A percentile compares a stretch with the other conserved stretches of the same genome.
These are phyloP conservation scores for Phalacrocorax pelagicus DNA, from an alignment of 2,113 vertebrate genomes.

Conservation along the genomic window DNA sequence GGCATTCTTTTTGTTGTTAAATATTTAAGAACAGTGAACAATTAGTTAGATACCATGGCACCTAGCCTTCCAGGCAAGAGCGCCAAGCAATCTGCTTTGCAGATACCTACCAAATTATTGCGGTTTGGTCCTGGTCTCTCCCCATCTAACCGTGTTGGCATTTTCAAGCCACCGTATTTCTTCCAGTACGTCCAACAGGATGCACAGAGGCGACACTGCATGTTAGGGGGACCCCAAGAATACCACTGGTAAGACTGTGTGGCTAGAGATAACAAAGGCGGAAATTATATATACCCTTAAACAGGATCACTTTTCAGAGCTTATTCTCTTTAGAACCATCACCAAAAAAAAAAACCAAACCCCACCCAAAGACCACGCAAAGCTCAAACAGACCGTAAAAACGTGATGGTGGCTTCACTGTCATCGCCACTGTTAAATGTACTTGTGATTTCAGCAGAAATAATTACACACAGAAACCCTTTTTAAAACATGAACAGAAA, in stretches of 20 bases:
- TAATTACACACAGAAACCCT: not conserved
- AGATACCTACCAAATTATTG: slow-evolving; percentile 84
- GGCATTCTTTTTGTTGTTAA: not conserved
- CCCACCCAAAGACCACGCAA: not conserved
- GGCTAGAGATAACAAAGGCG: slow-evolving; percentile 83
- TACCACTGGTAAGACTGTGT: slow-evolving; percentile 99
- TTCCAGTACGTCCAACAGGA: slow-evolving; percentile 99
- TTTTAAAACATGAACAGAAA: not conserved
- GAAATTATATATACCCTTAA: slow-evolving; percentile 77
- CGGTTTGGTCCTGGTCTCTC: slow-evolving; percentile 96
- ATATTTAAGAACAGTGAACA: not conserved
- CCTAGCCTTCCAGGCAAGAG: not conserved
- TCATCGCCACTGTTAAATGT: not conserved
- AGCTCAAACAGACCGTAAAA: not conserved
- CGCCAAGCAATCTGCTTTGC: not conserved
- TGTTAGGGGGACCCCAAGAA: slow-evolving; percentile 98
- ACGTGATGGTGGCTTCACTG: not conserved
- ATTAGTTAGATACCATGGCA: not conserved
- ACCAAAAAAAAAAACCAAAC: not conserved
- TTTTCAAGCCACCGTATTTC: slow-evolving; percentile 99
- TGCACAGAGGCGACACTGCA: slow-evolving; percentile 97
- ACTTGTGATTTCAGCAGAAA: not conserved
- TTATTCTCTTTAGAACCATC: slow-evolving; percentile 38
- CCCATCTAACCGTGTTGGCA: slow-evolving; percentile 95
- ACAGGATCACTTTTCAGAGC: slow-evolving; percentile 64